Evolutionary conservation across 2,113 vertebrate genomes (phyloP), one percentile per base, ranked within the genome.

Genomic region (Cyanoramphus novaezelandiae): DNA sequence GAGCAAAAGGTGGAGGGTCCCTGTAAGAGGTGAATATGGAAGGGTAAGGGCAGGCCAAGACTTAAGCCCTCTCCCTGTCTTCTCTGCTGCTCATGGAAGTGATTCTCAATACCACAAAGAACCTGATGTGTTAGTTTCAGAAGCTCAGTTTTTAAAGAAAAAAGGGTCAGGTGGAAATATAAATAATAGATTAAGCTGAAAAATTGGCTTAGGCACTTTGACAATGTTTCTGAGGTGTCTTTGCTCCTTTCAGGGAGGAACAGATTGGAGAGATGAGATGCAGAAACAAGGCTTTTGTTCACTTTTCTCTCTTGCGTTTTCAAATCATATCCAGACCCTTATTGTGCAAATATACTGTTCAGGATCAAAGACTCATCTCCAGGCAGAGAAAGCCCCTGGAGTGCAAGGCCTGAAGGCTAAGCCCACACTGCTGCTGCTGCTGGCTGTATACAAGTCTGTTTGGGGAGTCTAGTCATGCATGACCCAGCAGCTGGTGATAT

Each of bases 391-490:
- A n/a, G 25, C 84, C 93, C 44, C 81, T 84, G 74, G 83, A 95
- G 95, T 82, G 44, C 62, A n/a, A 76, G 92, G 69, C 80, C 88
- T 85, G 92, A 92, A 95, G 88, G 93, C 95, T 86, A 82, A 94
- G 81, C 80, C 90, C 82, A 49, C 46, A 57, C 77, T 70, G 25
- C 68, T 87, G 59, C 69, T 69, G 62, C 72, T 93, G 55, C 80
- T 92, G 68, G 17, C 77, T 89, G 9, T 20, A 11, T 55, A 47
- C 28, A 41, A 57, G 47, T 47, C 77, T 80, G 1, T 37, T 89
- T 82, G 53, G 67, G 74, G 84, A 93, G 75, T 63, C 62, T 13
- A 35, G 39, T 55, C 86, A 44, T 68, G 72, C 33, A 10, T 86
- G 82, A 71, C 68, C 60, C 65, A 79, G 69, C 62, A 71, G 17